A percentile compares a stretch with the other conserved stretches of the same genome.
Conservation (phyloP, 2,888 invertebrate genomes). For the Trachelus tabidus region DNA sequence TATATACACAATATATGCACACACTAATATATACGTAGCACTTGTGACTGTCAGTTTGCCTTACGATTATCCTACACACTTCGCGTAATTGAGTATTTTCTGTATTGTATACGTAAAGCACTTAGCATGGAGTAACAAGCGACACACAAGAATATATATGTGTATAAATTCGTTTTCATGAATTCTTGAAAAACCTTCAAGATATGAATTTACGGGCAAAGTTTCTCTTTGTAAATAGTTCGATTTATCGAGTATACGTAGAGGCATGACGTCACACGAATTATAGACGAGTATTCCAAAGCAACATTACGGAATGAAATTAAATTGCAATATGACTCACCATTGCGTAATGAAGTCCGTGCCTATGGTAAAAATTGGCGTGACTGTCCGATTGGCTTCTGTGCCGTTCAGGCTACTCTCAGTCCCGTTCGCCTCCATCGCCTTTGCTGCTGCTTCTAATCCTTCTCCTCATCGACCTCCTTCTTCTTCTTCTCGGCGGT, state of each 20-base stretch:
- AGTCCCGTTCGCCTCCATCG: slow-evolving; percentile 56
- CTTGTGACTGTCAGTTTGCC: slow-evolving; percentile 6
- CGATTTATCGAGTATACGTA: not conserved
- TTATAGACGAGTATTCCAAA: not conserved
- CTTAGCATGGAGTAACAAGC: not conserved
- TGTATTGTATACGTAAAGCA: slow-evolving; percentile 15
- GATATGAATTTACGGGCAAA: not conserved
- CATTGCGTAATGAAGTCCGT: slow-evolving; percentile 83
- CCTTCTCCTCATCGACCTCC: slow-evolving; percentile 15
- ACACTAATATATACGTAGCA: not conserved
- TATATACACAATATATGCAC: too few species aligned
- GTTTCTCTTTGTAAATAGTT: not conserved
- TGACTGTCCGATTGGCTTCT: slow-evolving; percentile 74
- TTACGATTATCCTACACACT: slow-evolving; percentile 1
- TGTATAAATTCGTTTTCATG: not conserved
- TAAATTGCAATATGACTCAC: slow-evolving; percentile 67
- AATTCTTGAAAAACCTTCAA: not conserved
- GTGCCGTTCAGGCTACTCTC: slow-evolving; percentile 62
- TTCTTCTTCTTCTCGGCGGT: slow-evolving; percentile 7
- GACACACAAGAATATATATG: not conserved
- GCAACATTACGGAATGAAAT: not conserved
- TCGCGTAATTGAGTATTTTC: slow-evolving; percentile 22
- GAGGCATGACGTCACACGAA: not conserved
- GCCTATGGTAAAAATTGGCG: slow-evolving; percentile 81
- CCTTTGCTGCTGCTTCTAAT: slow-evolving; percentile 18